Base-by-base conservation (phyloP, 1,140 invertebrate genomes). In the Brachionus paranguensis region DNA sequence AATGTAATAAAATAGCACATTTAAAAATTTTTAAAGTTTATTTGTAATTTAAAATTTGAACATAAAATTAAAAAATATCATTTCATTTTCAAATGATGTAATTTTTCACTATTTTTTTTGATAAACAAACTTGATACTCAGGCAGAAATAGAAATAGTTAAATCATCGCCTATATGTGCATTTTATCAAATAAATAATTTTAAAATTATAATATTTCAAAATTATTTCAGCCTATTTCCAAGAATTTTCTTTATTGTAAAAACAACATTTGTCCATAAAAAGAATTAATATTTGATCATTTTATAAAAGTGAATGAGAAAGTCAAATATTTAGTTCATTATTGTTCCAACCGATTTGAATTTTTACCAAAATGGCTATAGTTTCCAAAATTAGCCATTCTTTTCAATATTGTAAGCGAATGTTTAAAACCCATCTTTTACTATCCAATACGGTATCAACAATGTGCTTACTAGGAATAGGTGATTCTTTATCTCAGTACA, bases 361-460 rank as follows among this genome's bases (percentile, higher is more conserved):
- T 60, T 24, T 60, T 60, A 24, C 53, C 53, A 72, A 45, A 72
- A 76, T 76, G 72, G 72, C 29, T 27, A 1, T 74, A 10, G 10
- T 50, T 14, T 76, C 45, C 7, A 76, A 76, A 47, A 12, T 76
- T 5, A 50, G 8, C 43, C 27, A 17, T 8, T 50, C 43, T 27
- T 76, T 76, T 50, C 43, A 24, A 14, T 76, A 50, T 76, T 76
- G 72, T 17, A 68, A 68, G 24, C 7, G 60, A 45, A 60, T 81
- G 8, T 81, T 64, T 33, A 45, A 45, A 60, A 60, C n/a, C 20
- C 24, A 33, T 64, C 78, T 81, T 10, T 47, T 81, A 27, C 45
- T 81, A 27, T 81, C 78, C 4, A 81, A 81, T 17, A 81, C 78
- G 3, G 50, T 65, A 27, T 81, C 78, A 12, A 81, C 53, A 20